These are phyloP conservation scores for Nilaparvata lugens DNA, from an alignment of 1,140 invertebrate genomes.

Conservation along the genomic window DNA sequence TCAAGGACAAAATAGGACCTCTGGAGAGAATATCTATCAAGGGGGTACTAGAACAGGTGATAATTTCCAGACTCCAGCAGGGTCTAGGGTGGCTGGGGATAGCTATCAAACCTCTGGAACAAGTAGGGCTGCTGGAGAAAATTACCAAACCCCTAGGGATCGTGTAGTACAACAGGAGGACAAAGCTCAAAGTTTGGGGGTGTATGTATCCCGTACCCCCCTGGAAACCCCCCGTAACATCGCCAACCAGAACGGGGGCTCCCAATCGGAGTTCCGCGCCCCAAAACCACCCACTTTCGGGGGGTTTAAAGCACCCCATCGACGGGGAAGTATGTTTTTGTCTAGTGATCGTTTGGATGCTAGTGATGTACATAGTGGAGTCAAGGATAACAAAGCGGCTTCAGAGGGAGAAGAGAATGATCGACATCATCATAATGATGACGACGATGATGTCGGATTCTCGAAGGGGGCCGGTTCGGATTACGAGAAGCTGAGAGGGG, in stretches of 20 bases:
- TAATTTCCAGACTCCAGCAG: too few relatives aligned
- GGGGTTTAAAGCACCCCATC: too few relatives aligned
- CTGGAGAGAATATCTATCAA: too few relatives aligned
- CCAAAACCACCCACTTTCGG: too few relatives aligned
- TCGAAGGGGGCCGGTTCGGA: conserved; percentile 39
- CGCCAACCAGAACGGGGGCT: not conserved
- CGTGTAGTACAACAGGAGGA: not conserved
- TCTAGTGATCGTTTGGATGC: not conserved
- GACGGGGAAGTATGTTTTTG: not conserved
- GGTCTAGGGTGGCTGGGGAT: too few relatives aligned
- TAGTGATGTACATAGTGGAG: not conserved
- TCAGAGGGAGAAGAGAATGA: conserved; percentile 4
- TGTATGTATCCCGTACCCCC: conserved; percentile 10
- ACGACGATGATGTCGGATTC: conserved; percentile 18
- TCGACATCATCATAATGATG: conserved; percentile 12
- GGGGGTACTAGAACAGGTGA: too few relatives aligned
- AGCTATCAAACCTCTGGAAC: too few relatives aligned
- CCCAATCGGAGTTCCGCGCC: too few relatives aligned
- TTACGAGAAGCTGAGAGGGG: conserved; percentile 54
- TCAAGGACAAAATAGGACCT: too few relatives aligned
- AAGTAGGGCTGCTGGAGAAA: too few relatives aligned
- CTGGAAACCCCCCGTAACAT: not conserved
- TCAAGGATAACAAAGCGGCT: not conserved
- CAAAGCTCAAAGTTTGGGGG: conserved; percentile 10
- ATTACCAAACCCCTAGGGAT: too few relatives aligned